Conservation (phyloP, 2,113 vertebrate species). For the Callopanchax toddi region DNA sequence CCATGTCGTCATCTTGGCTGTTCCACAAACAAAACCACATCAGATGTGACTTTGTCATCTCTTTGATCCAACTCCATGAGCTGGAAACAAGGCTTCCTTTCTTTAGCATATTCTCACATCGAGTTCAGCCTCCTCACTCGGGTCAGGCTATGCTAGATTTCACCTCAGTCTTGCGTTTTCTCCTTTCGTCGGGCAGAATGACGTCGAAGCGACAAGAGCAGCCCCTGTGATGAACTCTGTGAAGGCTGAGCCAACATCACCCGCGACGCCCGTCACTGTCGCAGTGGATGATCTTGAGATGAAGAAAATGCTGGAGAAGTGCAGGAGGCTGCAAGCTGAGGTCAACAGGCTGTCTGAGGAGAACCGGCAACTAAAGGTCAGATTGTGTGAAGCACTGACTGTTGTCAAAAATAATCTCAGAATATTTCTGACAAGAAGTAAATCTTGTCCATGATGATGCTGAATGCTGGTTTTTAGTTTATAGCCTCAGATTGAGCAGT, state of each 20-base stretch:
- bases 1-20: conserved; percentile 43
- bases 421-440: too few relatives aligned
- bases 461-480: too few relatives aligned
- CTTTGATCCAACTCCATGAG: conserved; percentile 49
- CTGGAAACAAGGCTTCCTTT: conserved; percentile 39
- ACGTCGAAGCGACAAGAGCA: conserved; percentile 86
- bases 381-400: neutral
- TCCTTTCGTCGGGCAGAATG: conserved; percentile 80
- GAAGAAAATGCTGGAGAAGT: conserved; percentile 92
- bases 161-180: conserved; percentile 29
- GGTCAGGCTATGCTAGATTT: conserved; percentile 26
- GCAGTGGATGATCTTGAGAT: conserved; percentile 88
- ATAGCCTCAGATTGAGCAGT: too few relatives aligned
- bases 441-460: too few relatives aligned
- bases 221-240: conserved; percentile 83
- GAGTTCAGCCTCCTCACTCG: conserved; percentile 32
- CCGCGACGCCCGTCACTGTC: conserved; percentile 62
- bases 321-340: conserved; percentile 92
- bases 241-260: conserved; percentile 80
- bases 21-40: conserved; percentile 56
- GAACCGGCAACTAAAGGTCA: conserved; percentile 92
- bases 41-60: conserved; percentile 31
- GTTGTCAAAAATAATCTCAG: too few relatives aligned
- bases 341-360: conserved; percentile 90
- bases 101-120: conserved; percentile 28